Base-by-base conservation (phyloP, 2,888 invertebrate species). In the Disparrhopalites patrizii region DNA sequence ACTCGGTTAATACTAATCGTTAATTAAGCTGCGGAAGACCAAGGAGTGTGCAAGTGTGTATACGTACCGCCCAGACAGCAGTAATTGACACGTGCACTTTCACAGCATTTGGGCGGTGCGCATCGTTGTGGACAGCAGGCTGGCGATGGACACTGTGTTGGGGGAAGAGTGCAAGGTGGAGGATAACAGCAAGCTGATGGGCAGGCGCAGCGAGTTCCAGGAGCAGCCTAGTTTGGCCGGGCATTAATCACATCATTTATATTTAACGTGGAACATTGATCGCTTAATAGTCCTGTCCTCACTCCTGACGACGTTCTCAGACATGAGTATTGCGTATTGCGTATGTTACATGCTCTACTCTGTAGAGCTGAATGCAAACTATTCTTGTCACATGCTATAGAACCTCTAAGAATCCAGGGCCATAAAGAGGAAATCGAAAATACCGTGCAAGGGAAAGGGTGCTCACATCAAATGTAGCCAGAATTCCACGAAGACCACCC, bases 41-140 rank as follows among this genome's bases (percentile, higher is more conserved):
- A 36, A 8, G 36, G 36, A 36, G 36, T 13, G 13, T 36, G 13
- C 8, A 36, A 36, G 8, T 10, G 36, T 10, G 36, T 10, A 13
- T 10, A 36, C 36, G 8, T 36, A 36, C 8, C 8, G 33, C 54
- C 54, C 33, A 18, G 27, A n/a, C 54, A 54, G 54, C 54, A 54
- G 33, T 20, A 54, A 18, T 54, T 54, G 20, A 54, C 31, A 4
- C 18, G 8, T 2, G 25, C 54, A 31, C n/a, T 15, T 1, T 54
- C 31, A n/a, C 31, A 31, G 33, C 31, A 25, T 15, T 13, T 4
- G 8, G 23, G 8, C n/a, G 54, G 54, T 7, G 54, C 54, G 18
- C 27, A 54, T 54, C 31, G 15, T n/a, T 54, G 54, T 2, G 54
- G 54, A 31, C 54, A 54, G 31, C 54, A 54, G 13, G 54, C n/a